Evolutionary conservation across 2,113 vertebrate species (phyloP).

Genomic region (Calypte anna): DNA sequence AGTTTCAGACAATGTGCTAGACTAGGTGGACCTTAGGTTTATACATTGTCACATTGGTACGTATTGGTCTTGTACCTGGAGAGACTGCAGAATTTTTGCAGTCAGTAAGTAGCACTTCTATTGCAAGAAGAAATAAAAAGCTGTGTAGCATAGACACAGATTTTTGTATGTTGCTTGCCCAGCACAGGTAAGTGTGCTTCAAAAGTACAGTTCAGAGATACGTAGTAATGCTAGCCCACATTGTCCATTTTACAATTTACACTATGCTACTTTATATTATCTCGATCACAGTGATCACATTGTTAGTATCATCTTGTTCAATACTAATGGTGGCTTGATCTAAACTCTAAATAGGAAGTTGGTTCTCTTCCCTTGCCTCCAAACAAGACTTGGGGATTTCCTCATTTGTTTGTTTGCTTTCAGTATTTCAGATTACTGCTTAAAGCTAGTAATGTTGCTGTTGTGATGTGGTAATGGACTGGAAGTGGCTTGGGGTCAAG

Average conservation of each 20-base stretch:
- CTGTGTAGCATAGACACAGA: background rate
- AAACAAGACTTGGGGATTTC: background rate
- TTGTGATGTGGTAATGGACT: background rate
- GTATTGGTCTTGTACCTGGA: background rate
- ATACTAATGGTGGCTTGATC: background rate
- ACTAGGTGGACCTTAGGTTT: background rate
- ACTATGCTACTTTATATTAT: background rate
- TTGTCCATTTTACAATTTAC: background rate
- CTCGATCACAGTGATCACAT: background rate
- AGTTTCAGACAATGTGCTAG: background rate
- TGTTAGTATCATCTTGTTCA: background rate
- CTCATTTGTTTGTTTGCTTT: background rate
- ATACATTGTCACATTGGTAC: background rate
- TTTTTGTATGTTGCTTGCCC: background rate
- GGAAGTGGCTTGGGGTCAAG: background rate
- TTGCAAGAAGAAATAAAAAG: background rate
- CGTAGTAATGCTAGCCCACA: background rate
- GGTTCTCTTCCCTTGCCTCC: background rate
- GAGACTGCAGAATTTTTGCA: background rate
- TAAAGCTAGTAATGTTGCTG: background rate
- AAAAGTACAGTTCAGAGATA: background rate
- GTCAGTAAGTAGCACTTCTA: background rate
- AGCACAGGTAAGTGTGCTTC: background rate
- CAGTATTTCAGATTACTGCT: background rate
- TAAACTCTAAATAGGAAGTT: background rate